A percentile compares a stretch with the other conserved stretches of the same genome.
Conservation (phyloP, 2,113 vertebrate species). For the Nycticryphes semicollaris region DNA sequence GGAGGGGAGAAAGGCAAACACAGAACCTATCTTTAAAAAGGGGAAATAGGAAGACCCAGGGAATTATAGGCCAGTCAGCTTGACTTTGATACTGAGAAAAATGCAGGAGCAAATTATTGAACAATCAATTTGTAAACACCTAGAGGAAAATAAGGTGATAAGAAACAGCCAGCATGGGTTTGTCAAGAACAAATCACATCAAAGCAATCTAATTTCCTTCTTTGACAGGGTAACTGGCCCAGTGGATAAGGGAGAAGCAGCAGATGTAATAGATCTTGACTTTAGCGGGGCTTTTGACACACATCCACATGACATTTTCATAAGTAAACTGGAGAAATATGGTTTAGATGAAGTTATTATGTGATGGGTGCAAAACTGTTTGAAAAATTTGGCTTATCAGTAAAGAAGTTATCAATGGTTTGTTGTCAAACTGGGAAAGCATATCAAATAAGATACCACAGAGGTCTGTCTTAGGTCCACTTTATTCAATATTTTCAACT, state of each 20-base stretch:
- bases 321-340: constrained; percentile 43
- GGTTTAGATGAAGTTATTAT: constrained; percentile 33
- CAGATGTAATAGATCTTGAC: constrained; percentile 47
- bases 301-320: constrained; percentile 40
- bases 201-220: constrained; percentile 55
- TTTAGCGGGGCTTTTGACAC: constrained; percentile 22
- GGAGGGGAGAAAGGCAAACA: neutral
- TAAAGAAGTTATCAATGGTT: constrained; percentile 22
- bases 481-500: neutral
- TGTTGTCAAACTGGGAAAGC: constrained; percentile 17
- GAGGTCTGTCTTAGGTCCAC: neutral
- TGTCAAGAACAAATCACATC: constrained; percentile 53
- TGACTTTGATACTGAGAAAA: constrained; percentile 37
- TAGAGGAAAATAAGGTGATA: constrained; percentile 51
- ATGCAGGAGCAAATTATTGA: constrained; percentile 40
- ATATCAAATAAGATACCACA: neutral
- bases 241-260: constrained; percentile 22
- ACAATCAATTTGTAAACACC: constrained; percentile 59
- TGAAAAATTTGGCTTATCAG: neutral
- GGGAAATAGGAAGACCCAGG: neutral
- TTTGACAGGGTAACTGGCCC: constrained; percentile 51
- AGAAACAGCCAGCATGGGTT: constrained; percentile 49
- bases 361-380: constrained; percentile 2
- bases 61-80: neutral
- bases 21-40: neutral